These are phyloP conservation scores for Aporrectodea caliginosa DNA, from an alignment of 1,140 invertebrate genomes.

Conservation along the genomic window DNA sequence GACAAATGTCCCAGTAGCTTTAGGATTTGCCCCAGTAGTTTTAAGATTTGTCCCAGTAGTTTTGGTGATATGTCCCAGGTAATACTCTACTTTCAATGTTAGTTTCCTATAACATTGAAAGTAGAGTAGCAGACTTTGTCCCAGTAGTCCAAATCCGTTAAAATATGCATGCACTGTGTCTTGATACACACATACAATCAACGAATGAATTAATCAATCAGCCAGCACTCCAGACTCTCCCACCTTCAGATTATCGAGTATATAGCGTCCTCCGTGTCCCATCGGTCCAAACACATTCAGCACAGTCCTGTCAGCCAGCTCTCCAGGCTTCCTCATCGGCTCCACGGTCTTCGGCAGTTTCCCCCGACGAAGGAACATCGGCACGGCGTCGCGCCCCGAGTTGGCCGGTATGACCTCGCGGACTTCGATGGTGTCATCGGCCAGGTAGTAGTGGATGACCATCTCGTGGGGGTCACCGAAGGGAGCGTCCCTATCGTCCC, in stretches of 20 bases:
- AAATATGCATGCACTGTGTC: too few relatives aligned
- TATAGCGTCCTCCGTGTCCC: slow-evolving; percentile 62
- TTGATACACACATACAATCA: too few relatives aligned
- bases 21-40: too few relatives aligned
- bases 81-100: too few relatives aligned
- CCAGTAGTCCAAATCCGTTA: too few relatives aligned
- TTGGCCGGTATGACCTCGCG: slow-evolving; percentile 45
- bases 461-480: slow-evolving; percentile 55
- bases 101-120: too few relatives aligned
- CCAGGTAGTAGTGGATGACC: slow-evolving; percentile 55
- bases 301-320: slow-evolving; percentile 62
- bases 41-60: too few relatives aligned
- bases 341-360: slow-evolving; percentile 46
- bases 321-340: slow-evolving; percentile 59
- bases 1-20: too few relatives aligned
- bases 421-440: slow-evolving; percentile 57
- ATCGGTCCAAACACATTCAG: slow-evolving; percentile 69
- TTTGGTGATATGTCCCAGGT: too few relatives aligned
- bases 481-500: slow-evolving; percentile 54
- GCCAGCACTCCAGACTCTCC: too few relatives aligned
- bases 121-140: too few relatives aligned
- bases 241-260: slow-evolving; percentile 56
- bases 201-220: too few relatives aligned
- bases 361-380: slow-evolving; percentile 51
- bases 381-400: slow-evolving; percentile 52